Percentiles rank a stretch among this genome's conserved stretches.
Conservation (phyloP, 2,797 vertebrate species). For the Helarctos malayanus region DNA sequence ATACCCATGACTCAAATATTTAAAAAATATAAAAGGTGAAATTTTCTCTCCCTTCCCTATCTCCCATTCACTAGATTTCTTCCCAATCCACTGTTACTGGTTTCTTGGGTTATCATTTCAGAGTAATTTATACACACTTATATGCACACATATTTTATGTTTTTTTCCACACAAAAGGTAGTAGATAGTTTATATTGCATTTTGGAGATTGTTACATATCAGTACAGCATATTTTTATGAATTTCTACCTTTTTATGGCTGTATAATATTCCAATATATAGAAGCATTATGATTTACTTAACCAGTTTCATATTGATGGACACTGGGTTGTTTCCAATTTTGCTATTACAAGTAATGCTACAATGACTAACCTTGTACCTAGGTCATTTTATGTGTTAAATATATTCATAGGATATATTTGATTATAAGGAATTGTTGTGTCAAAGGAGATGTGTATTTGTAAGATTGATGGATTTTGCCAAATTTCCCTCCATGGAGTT, state of each 20-base stretch:
- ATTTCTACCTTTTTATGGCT: background rate
- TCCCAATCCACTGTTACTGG: background rate
- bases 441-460: background rate
- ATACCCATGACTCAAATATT: background rate
- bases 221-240: background rate
- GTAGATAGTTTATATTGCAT: background rate
- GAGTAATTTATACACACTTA: background rate
- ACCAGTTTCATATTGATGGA: background rate
- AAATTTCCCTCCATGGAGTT: background rate
- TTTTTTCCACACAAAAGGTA: background rate
- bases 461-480: background rate
- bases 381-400: slow-evolving; percentile 8
- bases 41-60: background rate
- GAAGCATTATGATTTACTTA: background rate
- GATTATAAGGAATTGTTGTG: background rate
- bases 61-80: background rate
- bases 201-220: background rate
- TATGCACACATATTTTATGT: background rate
- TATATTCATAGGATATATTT: background rate
- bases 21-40: background rate
- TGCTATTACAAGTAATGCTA: slow-evolving; percentile 16
- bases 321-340: background rate
- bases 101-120: background rate
- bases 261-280: background rate
- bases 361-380: background rate